Base-by-base conservation (phyloP, 2,888 invertebrate genomes). In the Hydrotaea cyrtoneurina region DNA sequence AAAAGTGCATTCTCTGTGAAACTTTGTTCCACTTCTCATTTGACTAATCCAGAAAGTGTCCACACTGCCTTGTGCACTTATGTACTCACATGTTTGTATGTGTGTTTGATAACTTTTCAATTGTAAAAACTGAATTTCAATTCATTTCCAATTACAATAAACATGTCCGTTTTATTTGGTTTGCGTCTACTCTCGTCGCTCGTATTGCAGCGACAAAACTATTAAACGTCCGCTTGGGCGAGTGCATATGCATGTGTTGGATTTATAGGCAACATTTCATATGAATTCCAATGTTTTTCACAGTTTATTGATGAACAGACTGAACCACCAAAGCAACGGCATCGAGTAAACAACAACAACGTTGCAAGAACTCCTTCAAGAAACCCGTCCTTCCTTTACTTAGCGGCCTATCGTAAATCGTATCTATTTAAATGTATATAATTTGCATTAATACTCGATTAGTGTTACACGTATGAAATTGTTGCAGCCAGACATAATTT, bases 401-500 rank as follows among this genome's bases (percentile, higher is more conserved):
- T 59, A 15, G 23, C 13, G 59, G 59, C 0, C n/a, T n/a, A 59
- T 59, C 59, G 59, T 59, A 59, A 23, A 59, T 59, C 26, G 23
- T 26, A 26, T 26, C 59, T 15, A 11, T 59, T 23, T 59, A 59
- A 23, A 26, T 59, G 59, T 59, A 26, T 59, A 26, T 15, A 59
- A 59, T 59, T 59, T 59, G 59, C 59, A 59, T 59, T 59, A 59
- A 59, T 59, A 59, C 7, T 4, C 15, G 59, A 59, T 59, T 26
- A 23, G 26, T 15, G 26, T 59, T 59, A 59, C 59, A 59, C 59
- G 59, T 26, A 23, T 59, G 15, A 23, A 59, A 15, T 26, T 59
- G 59, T 26, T 59, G 59, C 59, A 3, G 11, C 31, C 2, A 31
- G 2, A 59, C n/a, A 55, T 55, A 55, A 21, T 55, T 11, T 55